A percentile compares a stretch with the other conserved stretches of the same genome.
Conservation (phyloP, 1,140 invertebrate species). For the Euura saliciscinereae region DNA sequence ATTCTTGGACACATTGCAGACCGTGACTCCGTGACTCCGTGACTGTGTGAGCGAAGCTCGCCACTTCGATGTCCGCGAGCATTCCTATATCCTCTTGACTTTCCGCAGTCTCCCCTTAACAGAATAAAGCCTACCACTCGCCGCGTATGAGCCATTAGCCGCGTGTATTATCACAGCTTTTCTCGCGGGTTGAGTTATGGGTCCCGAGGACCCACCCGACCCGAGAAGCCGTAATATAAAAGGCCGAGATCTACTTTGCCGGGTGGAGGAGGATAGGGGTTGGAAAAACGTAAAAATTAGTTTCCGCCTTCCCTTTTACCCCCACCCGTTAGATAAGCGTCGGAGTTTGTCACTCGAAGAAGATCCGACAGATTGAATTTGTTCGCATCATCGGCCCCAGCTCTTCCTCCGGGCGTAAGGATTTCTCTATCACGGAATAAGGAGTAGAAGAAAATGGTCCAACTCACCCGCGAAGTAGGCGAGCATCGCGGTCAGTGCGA, state of each 20-base stretch:
- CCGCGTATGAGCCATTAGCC: slow-evolving; percentile 36
- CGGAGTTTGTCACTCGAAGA: too few relatives aligned
- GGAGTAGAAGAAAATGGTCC: slow-evolving; percentile 15
- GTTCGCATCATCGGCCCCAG: not conserved
- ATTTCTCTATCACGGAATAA: not conserved
- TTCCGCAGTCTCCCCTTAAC: slow-evolving; percentile 25
- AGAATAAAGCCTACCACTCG: slow-evolving; percentile 30
- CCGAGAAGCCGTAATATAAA: not conserved
- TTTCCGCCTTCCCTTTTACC: not conserved
- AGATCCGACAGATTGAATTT: too few relatives aligned
- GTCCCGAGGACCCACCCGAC: not conserved
- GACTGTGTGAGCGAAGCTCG: not conserved
- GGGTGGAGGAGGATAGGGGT: not conserved
- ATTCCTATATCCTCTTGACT: slow-evolving; percentile 33
- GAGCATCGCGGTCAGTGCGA: slow-evolving; percentile 87
- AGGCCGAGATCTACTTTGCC: not conserved
- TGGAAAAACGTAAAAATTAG: slow-evolving; percentile 24
- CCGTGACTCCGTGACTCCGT: not conserved
- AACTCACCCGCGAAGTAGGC: slow-evolving; percentile 93
- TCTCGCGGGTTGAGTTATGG: slow-evolving; percentile 1
- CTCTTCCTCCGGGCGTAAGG: not conserved
- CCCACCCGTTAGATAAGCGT: too few relatives aligned
- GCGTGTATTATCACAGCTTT: slow-evolving; percentile 24
- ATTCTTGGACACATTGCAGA: not conserved
- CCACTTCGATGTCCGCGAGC: too few relatives aligned